Evolutionary conservation across 37 sponge, comb jelly and placozoan species (phyloP).

Genomic region (Haliclona indistincta): DNA sequence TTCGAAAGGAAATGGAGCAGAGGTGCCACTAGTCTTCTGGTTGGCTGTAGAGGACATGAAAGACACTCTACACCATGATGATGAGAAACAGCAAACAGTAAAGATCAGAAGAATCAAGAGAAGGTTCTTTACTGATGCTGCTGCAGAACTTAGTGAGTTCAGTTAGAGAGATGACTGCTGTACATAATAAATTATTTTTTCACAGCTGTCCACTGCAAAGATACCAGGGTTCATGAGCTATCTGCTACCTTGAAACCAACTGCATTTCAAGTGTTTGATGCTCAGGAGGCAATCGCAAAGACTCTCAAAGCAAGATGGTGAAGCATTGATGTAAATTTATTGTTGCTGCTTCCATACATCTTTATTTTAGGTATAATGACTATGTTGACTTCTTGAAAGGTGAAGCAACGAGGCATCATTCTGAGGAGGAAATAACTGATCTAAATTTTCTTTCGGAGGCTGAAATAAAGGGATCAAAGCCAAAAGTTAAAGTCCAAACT

Average conservation of each 20-base stretch:
- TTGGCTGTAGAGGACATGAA: conserved; percentile 68
- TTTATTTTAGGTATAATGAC: background rate
- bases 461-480: background rate
- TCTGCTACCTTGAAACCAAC: background rate
- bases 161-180: background rate
- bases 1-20: conserved; percentile 27
- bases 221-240: conserved; percentile 33
- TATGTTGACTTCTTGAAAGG: background rate
- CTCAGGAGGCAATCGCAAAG: conserved; percentile 37
- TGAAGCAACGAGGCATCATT: too few species aligned
- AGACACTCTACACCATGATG: conserved; percentile 5
- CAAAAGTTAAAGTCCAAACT: background rate
- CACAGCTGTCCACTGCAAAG: conserved; percentile 35
- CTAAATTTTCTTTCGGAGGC: background rate
- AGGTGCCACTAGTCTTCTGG: conserved; percentile 67
- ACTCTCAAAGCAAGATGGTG: conserved; percentile 59
- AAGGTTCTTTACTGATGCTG: conserved; percentile 29
- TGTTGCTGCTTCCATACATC: too few species aligned
- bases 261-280: conserved; percentile 37
- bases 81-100: background rate
- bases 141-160: conserved; percentile 37
- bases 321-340: too few species aligned
- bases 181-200: background rate
- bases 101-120: conserved; percentile 39
- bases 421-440: background rate